Base-by-base conservation (phyloP, 2,888 invertebrate species). In the Leptarthrus brevirostris region DNA sequence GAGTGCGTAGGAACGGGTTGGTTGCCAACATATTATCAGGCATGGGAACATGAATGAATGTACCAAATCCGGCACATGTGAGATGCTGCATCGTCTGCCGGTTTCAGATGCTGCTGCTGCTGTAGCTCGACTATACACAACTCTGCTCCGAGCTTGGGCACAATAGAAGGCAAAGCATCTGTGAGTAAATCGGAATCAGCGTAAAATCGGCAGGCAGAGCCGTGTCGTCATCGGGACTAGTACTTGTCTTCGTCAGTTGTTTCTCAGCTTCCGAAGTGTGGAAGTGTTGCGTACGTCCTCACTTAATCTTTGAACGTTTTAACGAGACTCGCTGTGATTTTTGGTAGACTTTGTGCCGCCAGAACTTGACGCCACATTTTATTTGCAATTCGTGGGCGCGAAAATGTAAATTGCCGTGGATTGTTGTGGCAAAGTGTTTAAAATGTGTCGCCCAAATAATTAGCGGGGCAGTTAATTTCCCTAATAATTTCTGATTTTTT, bases 311-410 rank as follows among this genome's bases (percentile, higher is more conserved):
- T 8, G 34, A 26, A 49, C 5, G 36, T 49, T 52, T 34, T 24
- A 30, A 52, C 54, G 54, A 18, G 52, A 26, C 12, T 69, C 30
- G 69, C 49, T 16, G 30, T n/a, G 69, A 52, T 69, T 69, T 52
- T 52, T 22, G 34, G 52, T 52, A 69, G 69, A 69, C 69, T 52
- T 34, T 40, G 18, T 34, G 69, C 52, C 69, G 69, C 69, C 69
- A 69, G 49, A 69, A 52, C n/a, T 52, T 34, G 18, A 20, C 18
- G 69, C 36, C 34, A 20, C 20, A n/a, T 66, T 40, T 64, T 66
- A 49, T 66, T 26, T 64, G 24, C 8, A 66, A 16, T n/a, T 52
- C 69, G 30, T 30, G 69, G 34, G 30, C 69, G 52, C 69, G 52
- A 69, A 69, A 34, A 69, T 52, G 49, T 52, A 34, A 69, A 69